Conservation (phyloP, 1,140 invertebrate genomes). For the Micrasema minimum region DNA sequence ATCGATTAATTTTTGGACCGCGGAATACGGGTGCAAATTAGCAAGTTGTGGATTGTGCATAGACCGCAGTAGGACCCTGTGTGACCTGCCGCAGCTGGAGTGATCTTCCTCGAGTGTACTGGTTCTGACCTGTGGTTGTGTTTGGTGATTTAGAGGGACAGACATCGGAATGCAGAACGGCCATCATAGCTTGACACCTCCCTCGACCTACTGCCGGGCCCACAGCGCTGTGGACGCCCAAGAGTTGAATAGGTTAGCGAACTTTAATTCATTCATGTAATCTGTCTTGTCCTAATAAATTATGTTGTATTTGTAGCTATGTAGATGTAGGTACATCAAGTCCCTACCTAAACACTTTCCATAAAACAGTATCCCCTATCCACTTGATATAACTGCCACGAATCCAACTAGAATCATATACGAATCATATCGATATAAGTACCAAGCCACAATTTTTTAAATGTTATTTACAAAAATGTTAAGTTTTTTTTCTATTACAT, state of each 20-base stretch:
- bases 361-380: too few relatives aligned
- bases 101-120: neutral
- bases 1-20: too few relatives aligned
- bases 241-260: constrained; percentile 45
- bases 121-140: neutral
- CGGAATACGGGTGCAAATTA: too few relatives aligned
- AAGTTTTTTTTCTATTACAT: too few relatives aligned
- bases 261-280: neutral
- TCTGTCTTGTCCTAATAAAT: too few relatives aligned
- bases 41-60: too few relatives aligned
- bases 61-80: too few relatives aligned
- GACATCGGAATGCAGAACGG: constrained; percentile 46
- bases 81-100: neutral
- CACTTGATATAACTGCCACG: neutral
- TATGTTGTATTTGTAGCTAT: neutral
- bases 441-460: too few relatives aligned
- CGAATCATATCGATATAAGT: too few relatives aligned
- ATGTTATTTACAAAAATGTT: too few relatives aligned
- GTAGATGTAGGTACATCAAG: neutral
- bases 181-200: constrained; percentile 9
- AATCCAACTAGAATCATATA: constrained; percentile 5
- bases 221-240: constrained; percentile 46
- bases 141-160: constrained; percentile 7
- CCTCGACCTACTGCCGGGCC: constrained; percentile 34
- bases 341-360: too few relatives aligned